Evolutionary conservation across 1,140 invertebrate genomes (phyloP).

Genomic region (Agrypnia vestita): DNA sequence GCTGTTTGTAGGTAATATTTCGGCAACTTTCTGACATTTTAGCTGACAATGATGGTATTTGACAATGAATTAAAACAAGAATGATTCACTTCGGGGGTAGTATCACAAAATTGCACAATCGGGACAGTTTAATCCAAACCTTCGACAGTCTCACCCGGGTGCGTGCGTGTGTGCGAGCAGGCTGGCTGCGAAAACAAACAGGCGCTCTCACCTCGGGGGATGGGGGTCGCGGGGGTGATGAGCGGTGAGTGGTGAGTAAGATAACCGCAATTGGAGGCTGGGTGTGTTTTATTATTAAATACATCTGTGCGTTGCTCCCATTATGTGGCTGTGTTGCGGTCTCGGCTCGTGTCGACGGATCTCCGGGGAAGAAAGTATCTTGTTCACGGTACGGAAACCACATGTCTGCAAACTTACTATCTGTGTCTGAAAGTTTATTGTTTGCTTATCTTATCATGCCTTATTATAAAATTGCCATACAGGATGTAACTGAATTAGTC

Average conservation of each 20-base stretch:
- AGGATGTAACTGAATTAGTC: too few relatives aligned
- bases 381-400: neutral
- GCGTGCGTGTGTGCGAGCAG: constrained; percentile 3
- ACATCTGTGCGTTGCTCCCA: constrained; percentile 27
- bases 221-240: neutral
- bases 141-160: constrained; percentile 2
- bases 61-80: too few relatives aligned
- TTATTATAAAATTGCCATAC: too few relatives aligned
- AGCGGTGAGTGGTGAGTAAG: neutral
- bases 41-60: too few relatives aligned
- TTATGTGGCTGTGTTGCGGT: constrained; percentile 23
- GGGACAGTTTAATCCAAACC: neutral
- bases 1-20: too few relatives aligned
- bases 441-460: too few relatives aligned
- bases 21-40: too few relatives aligned
- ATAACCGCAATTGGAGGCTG: constrained; percentile 31
- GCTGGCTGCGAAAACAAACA: constrained; percentile 39
- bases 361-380: constrained; percentile 23
- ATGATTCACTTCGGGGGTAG: too few relatives aligned
- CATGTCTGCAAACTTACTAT: too few relatives aligned
- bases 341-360: neutral
- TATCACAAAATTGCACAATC: too few relatives aligned
- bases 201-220: neutral
- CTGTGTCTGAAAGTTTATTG: too few relatives aligned
- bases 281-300: constrained; percentile 31